Percentiles rank a stretch among this genome's conserved stretches.
Conservation (phyloP, 64 coral and sea anemone species). For the Porites australiensis region DNA sequence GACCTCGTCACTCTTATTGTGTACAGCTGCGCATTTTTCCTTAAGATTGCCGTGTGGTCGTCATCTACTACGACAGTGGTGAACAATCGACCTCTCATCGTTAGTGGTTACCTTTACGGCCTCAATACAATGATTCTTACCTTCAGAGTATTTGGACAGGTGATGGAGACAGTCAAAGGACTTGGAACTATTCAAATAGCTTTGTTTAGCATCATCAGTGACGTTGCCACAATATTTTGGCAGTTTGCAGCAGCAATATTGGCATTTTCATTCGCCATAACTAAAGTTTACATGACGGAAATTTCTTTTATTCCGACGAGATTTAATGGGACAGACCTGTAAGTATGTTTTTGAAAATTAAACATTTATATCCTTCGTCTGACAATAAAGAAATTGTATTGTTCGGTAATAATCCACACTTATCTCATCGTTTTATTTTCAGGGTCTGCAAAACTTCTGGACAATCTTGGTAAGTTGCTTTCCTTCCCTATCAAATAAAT, state of each 20-base stretch:
- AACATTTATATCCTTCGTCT: too few relatives aligned
- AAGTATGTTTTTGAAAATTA: too few relatives aligned
- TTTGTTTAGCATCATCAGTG: not conserved
- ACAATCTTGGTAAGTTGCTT: not conserved
- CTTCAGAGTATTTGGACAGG: constrained; percentile 2
- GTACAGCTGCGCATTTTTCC: not conserved
- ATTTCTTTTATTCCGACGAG: not conserved
- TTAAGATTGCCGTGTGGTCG: not conserved
- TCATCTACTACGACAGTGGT: not conserved
- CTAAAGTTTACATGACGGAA: not conserved
- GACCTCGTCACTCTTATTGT: not conserved
- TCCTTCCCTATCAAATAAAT: not conserved
- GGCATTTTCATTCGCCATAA: not conserved
- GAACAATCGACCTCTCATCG: not conserved
- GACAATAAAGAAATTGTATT: too few relatives aligned
- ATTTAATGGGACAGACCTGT: too few relatives aligned
- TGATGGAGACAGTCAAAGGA: not conserved
- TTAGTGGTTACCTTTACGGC: not conserved
- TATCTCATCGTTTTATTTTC: not conserved
- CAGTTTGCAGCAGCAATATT: not conserved
- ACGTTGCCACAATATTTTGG: not conserved
- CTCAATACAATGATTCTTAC: not conserved
- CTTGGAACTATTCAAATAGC: not conserved
- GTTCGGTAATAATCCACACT: not conserved
- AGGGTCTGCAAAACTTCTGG: not conserved